Conservation (phyloP, 2,888 invertebrate genomes). For the Beris morrisii region DNA sequence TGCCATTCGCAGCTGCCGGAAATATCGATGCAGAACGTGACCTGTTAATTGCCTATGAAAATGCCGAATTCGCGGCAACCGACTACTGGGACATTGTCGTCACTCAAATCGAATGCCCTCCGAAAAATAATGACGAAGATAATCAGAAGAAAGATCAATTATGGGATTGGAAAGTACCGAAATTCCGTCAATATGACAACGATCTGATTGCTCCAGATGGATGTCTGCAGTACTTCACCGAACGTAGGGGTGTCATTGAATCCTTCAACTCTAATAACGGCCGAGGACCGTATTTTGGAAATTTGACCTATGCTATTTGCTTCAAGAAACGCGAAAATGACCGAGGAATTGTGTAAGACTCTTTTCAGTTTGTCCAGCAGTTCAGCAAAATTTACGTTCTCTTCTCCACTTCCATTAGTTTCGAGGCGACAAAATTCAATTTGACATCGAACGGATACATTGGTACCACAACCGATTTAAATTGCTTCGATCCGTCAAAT, state of each 20-base stretch:
- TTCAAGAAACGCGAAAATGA: constrained; percentile 57
- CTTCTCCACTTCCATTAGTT: neutral
- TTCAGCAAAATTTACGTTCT: too few relatives aligned
- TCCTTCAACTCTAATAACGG: constrained; percentile 64
- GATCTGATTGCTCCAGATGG: constrained; percentile 62
- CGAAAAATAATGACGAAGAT: constrained; percentile 47
- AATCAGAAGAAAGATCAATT: constrained; percentile 52
- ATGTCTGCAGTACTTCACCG: constrained; percentile 68
- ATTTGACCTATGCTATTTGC: constrained; percentile 65
- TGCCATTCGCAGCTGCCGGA: constrained; percentile 47
- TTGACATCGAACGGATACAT: neutral
- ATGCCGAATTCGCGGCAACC: constrained; percentile 58
- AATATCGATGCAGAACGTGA: constrained; percentile 54
- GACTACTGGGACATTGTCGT: constrained; percentile 64
- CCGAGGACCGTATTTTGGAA: constrained; percentile 61
- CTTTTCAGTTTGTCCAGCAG: neutral
- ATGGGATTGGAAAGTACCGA: neutral
- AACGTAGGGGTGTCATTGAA: constrained; percentile 60
- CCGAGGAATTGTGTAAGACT: constrained; percentile 47
- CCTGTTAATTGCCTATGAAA: constrained; percentile 57
- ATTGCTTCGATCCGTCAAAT: constrained; percentile 51
- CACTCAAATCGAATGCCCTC: constrained; percentile 64
- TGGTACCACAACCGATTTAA: neutral
- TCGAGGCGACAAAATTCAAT: constrained; percentile 18
- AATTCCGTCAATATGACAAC: constrained; percentile 41